These are phyloP conservation scores for Hippocampus guttulatus DNA, from an alignment of 2,113 vertebrate species.

Conservation along the genomic window DNA sequence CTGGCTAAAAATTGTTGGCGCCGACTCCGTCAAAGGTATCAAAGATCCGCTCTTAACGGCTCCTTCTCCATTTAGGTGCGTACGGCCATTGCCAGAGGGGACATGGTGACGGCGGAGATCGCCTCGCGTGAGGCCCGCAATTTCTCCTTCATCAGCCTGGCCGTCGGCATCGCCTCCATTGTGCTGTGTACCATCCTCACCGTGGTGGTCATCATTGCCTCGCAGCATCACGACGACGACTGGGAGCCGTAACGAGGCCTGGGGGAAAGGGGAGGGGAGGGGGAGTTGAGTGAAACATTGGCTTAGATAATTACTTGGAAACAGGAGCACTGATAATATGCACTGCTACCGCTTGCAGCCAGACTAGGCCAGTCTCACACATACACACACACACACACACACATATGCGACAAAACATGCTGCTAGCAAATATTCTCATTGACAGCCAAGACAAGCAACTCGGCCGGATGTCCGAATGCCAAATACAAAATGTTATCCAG, in stretches of 20 bases:
- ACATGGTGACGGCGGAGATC: conserved; percentile 90
- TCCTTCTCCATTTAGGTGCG: conserved; percentile 74
- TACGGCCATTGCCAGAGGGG: conserved; percentile 84
- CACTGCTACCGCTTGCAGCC: conserved; percentile 38
- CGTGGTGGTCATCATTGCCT: conserved; percentile 92
- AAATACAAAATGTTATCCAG: conserved; percentile 28
- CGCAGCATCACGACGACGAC: conserved; percentile 90
- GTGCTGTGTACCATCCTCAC: conserved; percentile 93
- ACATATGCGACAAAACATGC: conserved; percentile 28
- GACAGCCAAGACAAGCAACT: conserved; percentile 29
- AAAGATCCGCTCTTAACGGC: too few relatives aligned
- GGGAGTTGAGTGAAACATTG: neutral
- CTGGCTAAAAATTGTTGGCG: too few relatives aligned
- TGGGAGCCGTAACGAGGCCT: conserved; percentile 79
- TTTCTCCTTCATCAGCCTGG: conserved; percentile 95
- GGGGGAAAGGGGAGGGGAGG: neutral
- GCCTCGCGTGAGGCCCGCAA: conserved; percentile 89
- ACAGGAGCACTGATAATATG: conserved; percentile 33
- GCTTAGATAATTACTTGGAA: conserved; percentile 35
- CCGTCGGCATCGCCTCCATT: conserved; percentile 89
- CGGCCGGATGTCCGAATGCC: conserved; percentile 25
- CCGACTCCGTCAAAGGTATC: too few relatives aligned
- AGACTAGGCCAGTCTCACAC: neutral
- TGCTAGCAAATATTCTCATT: conserved; percentile 34
- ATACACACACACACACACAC: neutral